Base-by-base conservation (phyloP, 2,797 vertebrate species). In the Pseudochaenichthys georgianus region DNA sequence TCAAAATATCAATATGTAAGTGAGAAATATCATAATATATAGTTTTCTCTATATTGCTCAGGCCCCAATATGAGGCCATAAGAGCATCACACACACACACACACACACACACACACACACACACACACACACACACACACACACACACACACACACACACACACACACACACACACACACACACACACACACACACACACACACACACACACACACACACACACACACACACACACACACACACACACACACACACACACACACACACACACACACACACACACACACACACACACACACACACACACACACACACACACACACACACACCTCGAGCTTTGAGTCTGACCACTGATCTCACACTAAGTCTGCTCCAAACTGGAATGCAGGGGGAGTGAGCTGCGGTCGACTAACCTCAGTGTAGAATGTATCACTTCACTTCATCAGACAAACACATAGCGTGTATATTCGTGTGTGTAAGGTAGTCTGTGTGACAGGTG, bases 401-500 rank as follows among this genome's bases (percentile, higher is more conserved):
- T 21, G 65, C 5, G 12, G 34, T 38, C 7, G 57, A 73, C 70
- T 60, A 74, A 77, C 59, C 38, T 72, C 65, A 2, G 15, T 13
- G 31, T 28, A 52, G 68, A 88, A 78, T 79, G 69, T 28, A 45
- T 75, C 77, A 55, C 58, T 42, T 79, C 60, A 53, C 58, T 46
- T 78, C 60, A 53, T 83, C 58, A 69, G 77, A 79, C 28, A 42
- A 19, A 71, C 16, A 21, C 73, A 87, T 52, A 31, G 17, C 48
- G 13, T 47, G 50, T 54, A 43, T 74, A n/a, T 61, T 52, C 66
- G 38, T 65, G 59, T 59, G 62, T 63, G 59, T 70, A 48, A 43
- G 23, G 46, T 77, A 45, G 73, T 84, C 53, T 66, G n/a, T 41
- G 45, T 61, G 65, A 79, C 78, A 86, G 63, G 68, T 74, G 73